These are phyloP conservation scores for Drosophila melanosoma DNA, from an alignment of 2,888 invertebrate genomes.

Conservation along the genomic window DNA sequence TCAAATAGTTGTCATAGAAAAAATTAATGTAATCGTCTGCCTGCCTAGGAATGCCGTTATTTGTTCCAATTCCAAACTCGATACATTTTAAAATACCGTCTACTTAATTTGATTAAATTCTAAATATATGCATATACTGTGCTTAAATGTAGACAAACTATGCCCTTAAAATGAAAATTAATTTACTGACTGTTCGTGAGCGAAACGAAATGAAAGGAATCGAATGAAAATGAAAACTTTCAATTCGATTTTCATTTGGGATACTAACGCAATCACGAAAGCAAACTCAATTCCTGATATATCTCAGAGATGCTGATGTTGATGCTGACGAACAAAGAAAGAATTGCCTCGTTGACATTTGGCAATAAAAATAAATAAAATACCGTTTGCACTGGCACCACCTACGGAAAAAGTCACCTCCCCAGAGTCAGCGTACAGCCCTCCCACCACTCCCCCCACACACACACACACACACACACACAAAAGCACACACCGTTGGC, in stretches of 20 bases:
- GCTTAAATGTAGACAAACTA: conserved; percentile 56
- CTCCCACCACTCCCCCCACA: conserved; percentile 1
- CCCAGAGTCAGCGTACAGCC: neutral
- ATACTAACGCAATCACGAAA: conserved; percentile 37
- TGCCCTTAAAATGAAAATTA: conserved; percentile 21
- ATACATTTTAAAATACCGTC: neutral
- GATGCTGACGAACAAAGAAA: conserved; percentile 54
- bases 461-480: conserved; percentile 21
- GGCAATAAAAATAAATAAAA: conserved; percentile 81
- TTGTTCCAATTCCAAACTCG: neutral
- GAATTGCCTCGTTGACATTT: conserved; percentile 77
- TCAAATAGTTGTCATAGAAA: neutral
- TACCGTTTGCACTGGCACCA: conserved; percentile 62
- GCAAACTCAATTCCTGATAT: conserved; percentile 31
- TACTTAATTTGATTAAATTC: conserved; percentile 13
- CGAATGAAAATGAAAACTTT: conserved; percentile 51
- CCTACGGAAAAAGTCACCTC: conserved; percentile 38
- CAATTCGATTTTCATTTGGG: conserved; percentile 57
- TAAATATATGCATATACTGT: conserved; percentile 13
- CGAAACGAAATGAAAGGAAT: conserved; percentile 18
- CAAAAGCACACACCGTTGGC: conserved; percentile 19
- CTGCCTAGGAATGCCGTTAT: neutral
- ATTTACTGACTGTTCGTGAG: conserved; percentile 14
- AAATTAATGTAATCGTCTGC: no score
- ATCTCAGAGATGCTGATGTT: conserved; percentile 32